Base-by-base conservation (phyloP, 2,113 vertebrate species). In the Salminus brasiliensis region DNA sequence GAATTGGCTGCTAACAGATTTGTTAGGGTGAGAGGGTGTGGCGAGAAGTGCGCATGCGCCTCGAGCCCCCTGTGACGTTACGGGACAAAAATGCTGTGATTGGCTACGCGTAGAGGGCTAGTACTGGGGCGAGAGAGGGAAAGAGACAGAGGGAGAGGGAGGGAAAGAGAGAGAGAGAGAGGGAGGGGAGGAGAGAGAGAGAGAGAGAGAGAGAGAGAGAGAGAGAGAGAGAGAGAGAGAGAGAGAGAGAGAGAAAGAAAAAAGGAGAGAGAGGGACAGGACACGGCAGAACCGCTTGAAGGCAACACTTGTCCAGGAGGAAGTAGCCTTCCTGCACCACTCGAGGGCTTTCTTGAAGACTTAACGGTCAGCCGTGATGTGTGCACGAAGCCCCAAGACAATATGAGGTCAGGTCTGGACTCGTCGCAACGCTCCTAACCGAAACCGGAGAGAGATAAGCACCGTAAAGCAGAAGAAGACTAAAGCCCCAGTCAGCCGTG, bases 1-100 rank as follows among this genome's bases (percentile, higher is more conserved):
- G n/a, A n/a, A n/a, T n/a, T n/a, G n/a, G n/a, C n/a, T n/a, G n/a
- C n/a, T n/a, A n/a, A n/a, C n/a, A n/a, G n/a, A n/a, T n/a, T n/a
- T 47, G 76, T 47, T 30, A 41, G 60, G 76, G 72, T 57, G 60
- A 73, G 82, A 77, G 82, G 80, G 82, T 83, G 83, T 85, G 73
- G 66, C 81, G n/a, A 9, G 32, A 12, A 86, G 66, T 81, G 90
- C 91, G 91, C 91, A 87, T 86, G 91, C 89, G 88, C 83, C n/a
- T 21, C 74, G 62, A 78, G 85, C 78, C 65, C 65, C 65, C 16
- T 36, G 85, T 93, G 92, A 93, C 90, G 91, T 88, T 49, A 76
- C 39, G 69, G 72, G 75, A 85, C 52, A 87, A 90, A n/a, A 83
- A 87, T 92, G 90, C 87, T 75, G 62, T 86, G 43, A 75, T 85